Evolutionary conservation across 2,888 invertebrate genomes (phyloP).

Genomic region (Chelonus formosanus): DNA sequence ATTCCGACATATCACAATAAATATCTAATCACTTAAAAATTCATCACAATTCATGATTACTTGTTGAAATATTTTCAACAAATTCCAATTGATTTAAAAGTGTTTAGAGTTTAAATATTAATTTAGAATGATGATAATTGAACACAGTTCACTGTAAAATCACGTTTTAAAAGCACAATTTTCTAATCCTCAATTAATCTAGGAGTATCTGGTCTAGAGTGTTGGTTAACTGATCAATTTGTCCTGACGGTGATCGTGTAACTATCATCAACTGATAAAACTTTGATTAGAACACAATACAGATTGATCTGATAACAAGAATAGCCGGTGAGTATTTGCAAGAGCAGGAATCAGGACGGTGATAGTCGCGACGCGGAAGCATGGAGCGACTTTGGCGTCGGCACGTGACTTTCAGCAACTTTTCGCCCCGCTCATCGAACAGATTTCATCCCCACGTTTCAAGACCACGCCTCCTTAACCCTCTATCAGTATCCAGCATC

Average conservation of each 20-base stretch:
- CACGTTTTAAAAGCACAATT: too few species aligned
- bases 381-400: constrained; percentile 49
- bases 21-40: background rate
- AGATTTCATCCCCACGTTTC: constrained; percentile 67
- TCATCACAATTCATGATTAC: background rate
- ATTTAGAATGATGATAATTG: too few species aligned
- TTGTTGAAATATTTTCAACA: too few species aligned
- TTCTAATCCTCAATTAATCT: too few species aligned
- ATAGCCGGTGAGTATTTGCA: constrained; percentile 1
- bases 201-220: too few species aligned
- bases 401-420: constrained; percentile 63
- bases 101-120: too few species aligned
- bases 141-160: too few species aligned
- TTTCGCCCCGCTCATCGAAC: constrained; percentile 50
- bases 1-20: background rate
- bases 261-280: background rate
- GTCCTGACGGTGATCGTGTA: background rate
- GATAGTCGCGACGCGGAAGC: constrained; percentile 50
- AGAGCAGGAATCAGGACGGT: constrained; percentile 2
- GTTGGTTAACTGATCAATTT: background rate
- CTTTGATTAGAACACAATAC: background rate
- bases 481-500: constrained; percentile 74
- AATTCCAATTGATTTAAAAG: too few species aligned
- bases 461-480: constrained; percentile 74
- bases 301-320: background rate